phyloP scores from a whole-genome alignment of 2,113 vertebrate genomes.

The Istiophorus platypterus region DNA sequence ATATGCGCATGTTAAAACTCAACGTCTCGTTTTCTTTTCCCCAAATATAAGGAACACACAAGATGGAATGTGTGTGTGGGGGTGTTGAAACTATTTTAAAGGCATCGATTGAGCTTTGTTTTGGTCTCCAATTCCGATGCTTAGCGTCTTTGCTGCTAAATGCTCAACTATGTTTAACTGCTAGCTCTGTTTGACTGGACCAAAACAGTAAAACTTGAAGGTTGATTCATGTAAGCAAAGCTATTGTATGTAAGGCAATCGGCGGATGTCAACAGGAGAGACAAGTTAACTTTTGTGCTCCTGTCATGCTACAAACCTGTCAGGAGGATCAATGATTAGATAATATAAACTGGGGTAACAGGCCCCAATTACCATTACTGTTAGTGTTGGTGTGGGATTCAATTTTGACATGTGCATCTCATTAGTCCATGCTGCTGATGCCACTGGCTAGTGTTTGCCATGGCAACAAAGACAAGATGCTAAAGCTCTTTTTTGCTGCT shows the following conservation, averaged over 20 bases:
- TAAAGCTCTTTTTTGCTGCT: slow-evolving; percentile 60
- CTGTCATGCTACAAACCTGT: neutral
- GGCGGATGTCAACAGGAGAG: too few relatives aligned
- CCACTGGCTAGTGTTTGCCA: slow-evolving; percentile 76
- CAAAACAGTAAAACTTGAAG: neutral
- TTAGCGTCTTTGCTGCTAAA: neutral
- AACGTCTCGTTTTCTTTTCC: too few relatives aligned
- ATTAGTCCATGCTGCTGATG: slow-evolving; percentile 65
- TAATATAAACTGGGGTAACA: slow-evolving; percentile 37
- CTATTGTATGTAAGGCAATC: neutral
- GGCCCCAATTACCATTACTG: slow-evolving; percentile 38
- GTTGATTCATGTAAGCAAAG: neutral
- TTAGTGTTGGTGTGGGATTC: slow-evolving; percentile 55
- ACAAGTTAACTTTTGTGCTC: neutral
- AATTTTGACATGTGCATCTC: slow-evolving; percentile 70
- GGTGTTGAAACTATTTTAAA: too few relatives aligned
- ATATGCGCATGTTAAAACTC: too few relatives aligned
- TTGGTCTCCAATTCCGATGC: neutral
- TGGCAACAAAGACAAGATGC: slow-evolving; percentile 79
- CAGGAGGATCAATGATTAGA: slow-evolving; percentile 34
- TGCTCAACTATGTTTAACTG: neutral
- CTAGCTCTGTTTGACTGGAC: neutral
- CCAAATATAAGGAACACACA: too few relatives aligned
- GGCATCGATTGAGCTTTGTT: neutral
- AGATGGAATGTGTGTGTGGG: too few relatives aligned